Evolutionary conservation across 2,113 vertebrate species (phyloP), one percentile per base, ranked within the genome.

Genomic region (Protomyctophum bolini): DNA sequence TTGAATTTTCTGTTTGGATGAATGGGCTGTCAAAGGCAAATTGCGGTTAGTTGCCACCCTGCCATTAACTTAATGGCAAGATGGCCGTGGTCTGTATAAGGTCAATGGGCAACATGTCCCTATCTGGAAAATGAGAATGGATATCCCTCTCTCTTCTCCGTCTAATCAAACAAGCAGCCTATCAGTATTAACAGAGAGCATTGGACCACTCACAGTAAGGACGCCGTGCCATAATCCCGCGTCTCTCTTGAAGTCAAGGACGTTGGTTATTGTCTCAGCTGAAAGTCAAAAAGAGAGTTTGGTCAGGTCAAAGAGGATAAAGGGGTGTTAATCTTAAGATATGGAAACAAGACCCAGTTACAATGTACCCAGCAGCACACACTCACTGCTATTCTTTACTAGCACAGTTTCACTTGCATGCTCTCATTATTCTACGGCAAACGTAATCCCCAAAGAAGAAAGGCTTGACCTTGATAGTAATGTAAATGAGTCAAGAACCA

Each of bases 241-340:
- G 57, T 98, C 97, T 84, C 97, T 94, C 86, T 99, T 99, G 91
- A 99, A 98, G 92, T 99, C 97, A 92, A 99, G 88, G 62, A 99
- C 97, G 33, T 98, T 98, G 63, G 95, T 97, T 70, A 98, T 90
- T 6, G 93, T 96, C 87, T 99, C 97, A 57, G 93, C 97, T 98
- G 91, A 7, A 91, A 93, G 66, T 75, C 63, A 85, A 7, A 69
- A 56, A 48, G 8, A 68, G 6, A 58, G 46, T n/a, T 54, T 54
- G 12, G 12, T 12, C 12, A n/a, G 51, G 51, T 54, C 51, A 12
- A 14, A 7, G 72, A 21, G 15, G n/a, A 2, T 28, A 12, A 57
- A 5, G 64, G 11, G 58, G 15, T 6, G 48, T 67, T 15, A 21
- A 21, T 1, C 21, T 21, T 21, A 10, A 67, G 10, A 33, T 10